Conservation (phyloP, 1,140 invertebrate species). For the Trialeurodes vaporariorum region DNA sequence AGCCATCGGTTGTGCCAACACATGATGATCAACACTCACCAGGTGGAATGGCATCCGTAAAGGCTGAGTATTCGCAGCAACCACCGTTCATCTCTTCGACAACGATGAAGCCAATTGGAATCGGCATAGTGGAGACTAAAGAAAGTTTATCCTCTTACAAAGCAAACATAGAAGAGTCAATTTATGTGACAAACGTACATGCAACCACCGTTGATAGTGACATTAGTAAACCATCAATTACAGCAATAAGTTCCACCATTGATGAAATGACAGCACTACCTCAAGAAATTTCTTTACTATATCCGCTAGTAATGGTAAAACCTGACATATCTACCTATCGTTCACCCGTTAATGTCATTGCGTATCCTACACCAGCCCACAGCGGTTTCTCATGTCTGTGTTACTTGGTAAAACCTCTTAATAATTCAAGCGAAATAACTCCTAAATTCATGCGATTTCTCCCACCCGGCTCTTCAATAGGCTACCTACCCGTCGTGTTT, state of each 20-base stretch:
- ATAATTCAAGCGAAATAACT: constrained; percentile 16
- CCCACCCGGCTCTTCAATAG: constrained; percentile 39
- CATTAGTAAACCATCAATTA: background rate
- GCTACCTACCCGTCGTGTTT: constrained; percentile 46
- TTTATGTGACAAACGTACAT: background rate
- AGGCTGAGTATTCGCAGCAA: background rate
- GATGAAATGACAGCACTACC: background rate
- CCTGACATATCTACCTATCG: constrained; percentile 9
- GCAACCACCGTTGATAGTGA: background rate
- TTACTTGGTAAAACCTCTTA: constrained; percentile 38
- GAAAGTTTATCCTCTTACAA: background rate
- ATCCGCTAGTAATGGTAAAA: constrained; percentile 6
- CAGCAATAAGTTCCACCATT: background rate
- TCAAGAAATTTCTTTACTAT: constrained; percentile 26
- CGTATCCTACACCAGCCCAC: constrained; percentile 41
- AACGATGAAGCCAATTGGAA: background rate
- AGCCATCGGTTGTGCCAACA: background rate
- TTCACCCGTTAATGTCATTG: constrained; percentile 40
- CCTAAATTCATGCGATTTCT: background rate
- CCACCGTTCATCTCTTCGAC: background rate
- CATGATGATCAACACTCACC: background rate
- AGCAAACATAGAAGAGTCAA: constrained; percentile 2
- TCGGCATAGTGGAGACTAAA: background rate
- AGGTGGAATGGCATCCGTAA: background rate
- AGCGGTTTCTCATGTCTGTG: constrained; percentile 40